Conservation (phyloP, 2,113 vertebrate species). For the Eupsittula cactorum region DNA sequence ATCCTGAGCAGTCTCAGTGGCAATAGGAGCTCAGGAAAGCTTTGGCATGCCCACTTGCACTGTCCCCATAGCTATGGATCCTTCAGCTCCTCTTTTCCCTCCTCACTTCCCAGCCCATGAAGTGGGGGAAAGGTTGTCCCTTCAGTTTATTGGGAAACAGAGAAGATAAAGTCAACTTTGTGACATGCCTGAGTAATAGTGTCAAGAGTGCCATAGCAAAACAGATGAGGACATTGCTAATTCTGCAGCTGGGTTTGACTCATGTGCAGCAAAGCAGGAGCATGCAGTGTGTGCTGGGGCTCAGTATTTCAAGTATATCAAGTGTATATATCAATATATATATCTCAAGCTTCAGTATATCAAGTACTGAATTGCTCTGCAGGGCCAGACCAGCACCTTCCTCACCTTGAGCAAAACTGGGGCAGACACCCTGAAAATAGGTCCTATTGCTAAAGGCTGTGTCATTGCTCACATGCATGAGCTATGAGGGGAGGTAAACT, state of each 20-base stretch:
- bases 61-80: background rate
- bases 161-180: background rate
- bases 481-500: background rate
- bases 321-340: background rate
- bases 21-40: background rate
- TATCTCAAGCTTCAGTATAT: background rate
- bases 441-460: background rate
- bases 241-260: background rate
- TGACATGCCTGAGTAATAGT: background rate
- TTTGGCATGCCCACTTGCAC: background rate
- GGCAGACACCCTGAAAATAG: background rate
- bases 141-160: background rate
- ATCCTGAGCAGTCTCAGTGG: background rate
- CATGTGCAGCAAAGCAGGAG: background rate
- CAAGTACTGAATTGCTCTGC: fast-evolving
- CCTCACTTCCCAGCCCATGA: background rate
- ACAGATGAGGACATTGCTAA: background rate
- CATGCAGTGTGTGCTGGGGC: fast-evolving
- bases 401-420: fast-evolving
- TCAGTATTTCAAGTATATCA: background rate
- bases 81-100: background rate
- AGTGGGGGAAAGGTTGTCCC: background rate
- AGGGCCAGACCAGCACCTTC: background rate
- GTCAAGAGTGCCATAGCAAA: background rate
- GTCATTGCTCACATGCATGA: background rate